Percentiles rank a stretch among this genome's conserved stretches.
These are phyloP conservation scores for Galeopterus variegatus DNA, from an alignment of 2,113 vertebrate genomes.

Conservation along the genomic window DNA sequence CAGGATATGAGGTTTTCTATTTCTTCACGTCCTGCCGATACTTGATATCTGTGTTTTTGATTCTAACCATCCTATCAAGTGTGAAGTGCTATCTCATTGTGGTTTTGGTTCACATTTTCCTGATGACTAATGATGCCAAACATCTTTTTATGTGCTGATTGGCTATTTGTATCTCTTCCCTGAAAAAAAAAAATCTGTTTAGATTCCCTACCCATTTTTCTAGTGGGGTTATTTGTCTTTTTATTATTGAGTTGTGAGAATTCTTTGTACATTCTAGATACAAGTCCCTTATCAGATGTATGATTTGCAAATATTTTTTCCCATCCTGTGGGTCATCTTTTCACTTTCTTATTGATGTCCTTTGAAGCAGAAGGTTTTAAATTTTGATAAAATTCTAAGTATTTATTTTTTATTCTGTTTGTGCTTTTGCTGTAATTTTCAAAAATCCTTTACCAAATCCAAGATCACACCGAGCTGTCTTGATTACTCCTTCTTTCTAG, in stretches of 20 bases:
- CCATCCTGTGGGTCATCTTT: not conserved
- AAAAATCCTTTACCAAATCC: not conserved
- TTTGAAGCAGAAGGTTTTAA: not conserved
- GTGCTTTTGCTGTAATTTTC: not conserved
- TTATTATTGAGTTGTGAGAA: not conserved
- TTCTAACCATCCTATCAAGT: not conserved
- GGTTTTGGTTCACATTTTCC: not conserved
- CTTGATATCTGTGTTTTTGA: not conserved
- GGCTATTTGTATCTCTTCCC: not conserved
- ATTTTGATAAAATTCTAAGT: not conserved
- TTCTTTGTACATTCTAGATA: not conserved
- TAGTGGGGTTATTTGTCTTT: not conserved
- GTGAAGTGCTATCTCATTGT: not conserved
- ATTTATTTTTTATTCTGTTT: not conserved
- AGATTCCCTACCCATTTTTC: no score
- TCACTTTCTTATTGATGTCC: not conserved
- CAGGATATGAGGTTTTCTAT: not conserved
- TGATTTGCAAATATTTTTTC: not conserved
- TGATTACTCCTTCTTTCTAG: not conserved
- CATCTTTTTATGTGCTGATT: not conserved
- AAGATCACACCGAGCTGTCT: not conserved
- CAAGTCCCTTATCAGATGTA: not conserved
- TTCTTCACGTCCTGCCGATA: not conserved
- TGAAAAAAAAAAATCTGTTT: not conserved
- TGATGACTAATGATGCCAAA: not conserved